A percentile compares a stretch with the other conserved stretches of the same genome.
These are phyloP conservation scores for Chaetura pelagica DNA, from an alignment of 2,113 vertebrate genomes.

Conservation along the genomic window DNA sequence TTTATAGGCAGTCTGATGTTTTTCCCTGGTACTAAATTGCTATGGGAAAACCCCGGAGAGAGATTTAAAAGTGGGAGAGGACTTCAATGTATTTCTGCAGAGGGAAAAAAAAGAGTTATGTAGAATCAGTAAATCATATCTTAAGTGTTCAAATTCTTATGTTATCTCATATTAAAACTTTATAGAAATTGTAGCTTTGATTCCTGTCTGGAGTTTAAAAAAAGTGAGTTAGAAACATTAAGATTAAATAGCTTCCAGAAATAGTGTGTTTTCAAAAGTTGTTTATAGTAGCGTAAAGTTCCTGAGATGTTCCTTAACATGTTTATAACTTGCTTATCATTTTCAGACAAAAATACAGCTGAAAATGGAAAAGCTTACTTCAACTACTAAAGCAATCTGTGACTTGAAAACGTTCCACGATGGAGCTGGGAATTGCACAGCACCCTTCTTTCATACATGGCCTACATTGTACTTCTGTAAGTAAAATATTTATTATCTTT, in stretches of 20 bases:
- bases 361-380: slow-evolving; percentile 91
- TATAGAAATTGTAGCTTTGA: background rate
- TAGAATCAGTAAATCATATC: background rate
- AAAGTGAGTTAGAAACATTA: background rate
- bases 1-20: background rate
- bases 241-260: background rate
- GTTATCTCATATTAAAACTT: background rate
- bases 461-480: slow-evolving; percentile 86
- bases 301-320: background rate
- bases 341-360: slow-evolving; percentile 77
- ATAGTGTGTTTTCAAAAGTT: background rate
- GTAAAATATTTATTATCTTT: slow-evolving; percentile 37
- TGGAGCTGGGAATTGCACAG: slow-evolving; percentile 55
- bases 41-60: background rate
- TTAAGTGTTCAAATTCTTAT: background rate
- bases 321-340: background rate
- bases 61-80: background rate
- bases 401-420: slow-evolving; percentile 86
- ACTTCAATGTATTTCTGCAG: background rate
- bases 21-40: background rate
- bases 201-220: background rate
- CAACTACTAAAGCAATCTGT: slow-evolving; percentile 82
- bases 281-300: background rate
- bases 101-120: background rate
- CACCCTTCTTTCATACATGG: slow-evolving; percentile 88